Conservation (phyloP, 1,140 invertebrate species). For the Drosophila sp. region DNA sequence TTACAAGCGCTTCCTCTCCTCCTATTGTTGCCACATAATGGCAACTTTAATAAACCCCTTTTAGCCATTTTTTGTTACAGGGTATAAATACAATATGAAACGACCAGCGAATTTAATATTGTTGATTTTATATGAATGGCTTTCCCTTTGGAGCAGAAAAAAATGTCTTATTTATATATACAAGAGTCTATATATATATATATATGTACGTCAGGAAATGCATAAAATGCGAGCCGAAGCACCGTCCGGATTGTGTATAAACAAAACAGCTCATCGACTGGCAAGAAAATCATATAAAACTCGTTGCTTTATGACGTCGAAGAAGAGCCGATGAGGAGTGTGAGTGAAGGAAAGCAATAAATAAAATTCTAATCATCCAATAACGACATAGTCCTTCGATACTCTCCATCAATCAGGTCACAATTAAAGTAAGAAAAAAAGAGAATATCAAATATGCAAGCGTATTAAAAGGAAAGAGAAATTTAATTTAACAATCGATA, state of each 20-base stretch:
- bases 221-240: conserved; percentile 22
- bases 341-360: conserved; percentile 3
- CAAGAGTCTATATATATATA: conserved; percentile 12
- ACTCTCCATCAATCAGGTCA: conserved; percentile 9
- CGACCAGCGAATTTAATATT: conserved; percentile 8
- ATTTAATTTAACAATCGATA: not conserved
- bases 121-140: conserved; percentile 8
- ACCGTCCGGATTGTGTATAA: conserved; percentile 31
- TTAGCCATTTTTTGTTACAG: not conserved
- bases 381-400: conserved; percentile 8
- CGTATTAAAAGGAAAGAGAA: not conserved
- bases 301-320: conserved; percentile 24
- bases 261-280: conserved; percentile 39
- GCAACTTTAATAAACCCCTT: not conserved
- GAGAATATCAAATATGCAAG: not conserved
- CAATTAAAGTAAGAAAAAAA: conserved; percentile 2
- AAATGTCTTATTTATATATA: conserved; percentile 9
- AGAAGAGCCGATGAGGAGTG: conserved; percentile 1
- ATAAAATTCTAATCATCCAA: conserved; percentile 13
- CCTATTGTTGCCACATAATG: not conserved
- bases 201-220: conserved; percentile 22
- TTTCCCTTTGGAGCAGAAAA: conserved; percentile 3
- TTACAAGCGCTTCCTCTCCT: not conserved
- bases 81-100: not conserved
- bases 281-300: conserved; percentile 51